Percentiles rank a stretch among this genome's conserved stretches.
phyloP scores from a whole-genome alignment of 23 tunicate species.

The Halocynthia aurantium region DNA sequence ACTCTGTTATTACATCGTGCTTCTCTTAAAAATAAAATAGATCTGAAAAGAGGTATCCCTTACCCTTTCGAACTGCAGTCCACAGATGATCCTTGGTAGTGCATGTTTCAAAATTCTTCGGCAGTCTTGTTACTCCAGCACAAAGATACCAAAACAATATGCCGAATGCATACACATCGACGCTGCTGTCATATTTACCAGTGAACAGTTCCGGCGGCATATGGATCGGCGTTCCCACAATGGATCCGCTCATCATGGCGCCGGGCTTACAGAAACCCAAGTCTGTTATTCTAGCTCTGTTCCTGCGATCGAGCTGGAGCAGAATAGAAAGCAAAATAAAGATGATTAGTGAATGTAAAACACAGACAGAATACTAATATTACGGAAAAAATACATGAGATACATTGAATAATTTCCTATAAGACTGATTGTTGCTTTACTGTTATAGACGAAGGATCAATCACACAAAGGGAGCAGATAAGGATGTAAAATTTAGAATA shows the following conservation, averaged over 20 bases:
- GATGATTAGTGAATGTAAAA: too few relatives aligned
- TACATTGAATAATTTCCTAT: too few relatives aligned
- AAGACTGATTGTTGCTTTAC: too few relatives aligned
- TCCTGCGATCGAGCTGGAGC: slow-evolving; percentile 39
- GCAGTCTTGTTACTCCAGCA: slow-evolving; percentile 44
- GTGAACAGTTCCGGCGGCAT: slow-evolving; percentile 83
- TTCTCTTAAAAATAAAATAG: neutral
- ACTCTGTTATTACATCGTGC: too few relatives aligned
- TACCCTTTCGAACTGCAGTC: slow-evolving; percentile 71
- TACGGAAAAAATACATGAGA: too few relatives aligned
- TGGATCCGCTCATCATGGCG: slow-evolving; percentile 83
- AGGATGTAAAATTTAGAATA: too few relatives aligned
- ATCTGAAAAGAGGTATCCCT: neutral
- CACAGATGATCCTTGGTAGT: slow-evolving; percentile 65
- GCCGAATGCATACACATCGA: slow-evolving; percentile 81
- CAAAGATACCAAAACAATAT: slow-evolving; percentile 76
- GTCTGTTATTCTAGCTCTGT: slow-evolving; percentile 68
- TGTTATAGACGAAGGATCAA: too few relatives aligned
- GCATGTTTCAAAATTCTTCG: slow-evolving; percentile 43
- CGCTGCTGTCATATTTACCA: slow-evolving; percentile 67
- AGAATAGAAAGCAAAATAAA: too few relatives aligned
- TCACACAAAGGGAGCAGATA: too few relatives aligned
- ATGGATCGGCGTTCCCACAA: slow-evolving; percentile 81
- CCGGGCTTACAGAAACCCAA: slow-evolving; percentile 80
- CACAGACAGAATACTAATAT: too few relatives aligned